phyloP scores from a whole-genome alignment of 2,113 vertebrate species.

The Ochotona princeps region DNA sequence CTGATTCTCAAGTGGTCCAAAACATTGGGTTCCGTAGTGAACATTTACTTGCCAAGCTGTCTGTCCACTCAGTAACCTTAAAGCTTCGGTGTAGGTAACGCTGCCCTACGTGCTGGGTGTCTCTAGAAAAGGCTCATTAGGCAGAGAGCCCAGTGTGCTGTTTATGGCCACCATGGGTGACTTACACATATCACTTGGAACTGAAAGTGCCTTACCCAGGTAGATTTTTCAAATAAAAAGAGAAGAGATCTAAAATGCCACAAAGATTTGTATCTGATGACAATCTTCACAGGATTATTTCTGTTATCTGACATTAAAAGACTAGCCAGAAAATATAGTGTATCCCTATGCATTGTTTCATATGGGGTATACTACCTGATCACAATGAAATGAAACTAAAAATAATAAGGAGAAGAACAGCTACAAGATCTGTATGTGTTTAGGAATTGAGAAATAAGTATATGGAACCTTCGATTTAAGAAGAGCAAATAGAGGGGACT shows the following conservation, averaged over 20 bases:
- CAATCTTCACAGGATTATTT: background rate
- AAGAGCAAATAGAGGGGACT: background rate
- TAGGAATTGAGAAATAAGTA: background rate
- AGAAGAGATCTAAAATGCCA: background rate
- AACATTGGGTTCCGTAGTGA: slow-evolving; percentile 16
- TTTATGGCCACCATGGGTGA: too few species aligned
- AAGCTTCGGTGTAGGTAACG: background rate
- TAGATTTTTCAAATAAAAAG: background rate
- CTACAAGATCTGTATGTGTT: background rate
- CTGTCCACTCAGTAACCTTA: background rate
- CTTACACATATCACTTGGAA: background rate
- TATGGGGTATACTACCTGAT: background rate
- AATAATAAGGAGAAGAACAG: background rate
- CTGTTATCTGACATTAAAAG: background rate
- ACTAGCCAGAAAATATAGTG: background rate
- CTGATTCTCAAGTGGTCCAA: background rate
- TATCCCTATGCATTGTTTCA: background rate
- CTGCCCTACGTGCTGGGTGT: background rate
- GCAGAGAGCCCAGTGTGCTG: too few species aligned
- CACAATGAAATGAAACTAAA: background rate
- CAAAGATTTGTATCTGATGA: background rate
- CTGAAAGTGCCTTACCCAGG: background rate
- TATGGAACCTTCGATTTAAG: background rate
- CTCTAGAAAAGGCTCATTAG: background rate
- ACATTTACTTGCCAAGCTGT: background rate